Evolutionary conservation across 2,797 vertebrate species (phyloP).

Genomic region (Urocyon cinereoargenteus): DNA sequence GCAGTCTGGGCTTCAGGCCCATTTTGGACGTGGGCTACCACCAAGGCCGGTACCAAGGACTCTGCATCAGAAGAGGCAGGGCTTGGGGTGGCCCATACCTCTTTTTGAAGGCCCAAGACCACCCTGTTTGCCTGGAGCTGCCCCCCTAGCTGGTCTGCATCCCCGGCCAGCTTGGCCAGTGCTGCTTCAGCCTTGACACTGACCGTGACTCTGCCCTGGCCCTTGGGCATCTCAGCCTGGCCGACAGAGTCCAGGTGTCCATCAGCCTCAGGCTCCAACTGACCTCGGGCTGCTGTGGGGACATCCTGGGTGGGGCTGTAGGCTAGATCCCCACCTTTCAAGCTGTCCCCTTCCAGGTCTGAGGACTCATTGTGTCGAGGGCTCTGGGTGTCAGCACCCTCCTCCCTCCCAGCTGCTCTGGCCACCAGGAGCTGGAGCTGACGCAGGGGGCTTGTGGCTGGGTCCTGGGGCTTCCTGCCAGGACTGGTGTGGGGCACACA

Average conservation of each 20-base stretch:
- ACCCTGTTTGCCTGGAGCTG: slow-evolving; percentile 69
- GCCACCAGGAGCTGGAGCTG: slow-evolving; percentile 86
- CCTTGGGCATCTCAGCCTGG: background rate
- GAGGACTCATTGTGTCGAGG: background rate
- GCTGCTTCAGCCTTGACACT: slow-evolving; percentile 10
- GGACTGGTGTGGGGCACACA: background rate
- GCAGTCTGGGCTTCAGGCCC: background rate
- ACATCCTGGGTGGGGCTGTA: background rate
- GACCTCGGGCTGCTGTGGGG: background rate
- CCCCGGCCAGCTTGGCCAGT: slow-evolving; percentile 58
- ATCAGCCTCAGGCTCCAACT: background rate
- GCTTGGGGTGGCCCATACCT: slow-evolving; percentile 74
- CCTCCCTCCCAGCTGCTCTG: slow-evolving; percentile 82
- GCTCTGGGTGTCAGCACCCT: slow-evolving; percentile 71
- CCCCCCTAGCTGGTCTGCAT: slow-evolving; percentile 67
- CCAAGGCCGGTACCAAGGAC: fast-evolving
- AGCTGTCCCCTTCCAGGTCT: background rate
- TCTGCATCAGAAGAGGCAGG: slow-evolving; percentile 70
- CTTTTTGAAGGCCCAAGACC: slow-evolving; percentile 82
- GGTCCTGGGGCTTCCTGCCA: slow-evolving; percentile 74
- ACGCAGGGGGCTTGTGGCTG: slow-evolving; percentile 79
- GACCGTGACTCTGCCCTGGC: slow-evolving; percentile 32
- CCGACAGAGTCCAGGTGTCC: background rate
- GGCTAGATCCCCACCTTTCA: background rate
- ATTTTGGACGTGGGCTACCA: background rate